Evolutionary conservation across 2,888 invertebrate genomes (phyloP), one percentile per base, ranked within the genome.

Genomic region (Scaptomyza flava): DNA sequence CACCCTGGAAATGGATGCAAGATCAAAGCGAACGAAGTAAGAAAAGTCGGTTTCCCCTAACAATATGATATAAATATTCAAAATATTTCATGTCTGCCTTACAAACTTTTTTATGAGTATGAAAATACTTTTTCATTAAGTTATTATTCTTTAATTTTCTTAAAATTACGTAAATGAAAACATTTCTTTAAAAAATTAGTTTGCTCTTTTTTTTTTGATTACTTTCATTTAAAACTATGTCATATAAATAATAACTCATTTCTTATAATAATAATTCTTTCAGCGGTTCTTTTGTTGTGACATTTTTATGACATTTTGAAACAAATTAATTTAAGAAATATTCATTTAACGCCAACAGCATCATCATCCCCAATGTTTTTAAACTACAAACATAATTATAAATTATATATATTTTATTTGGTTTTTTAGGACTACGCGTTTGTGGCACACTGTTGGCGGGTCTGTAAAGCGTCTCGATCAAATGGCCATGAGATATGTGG

Each of bases 261-360:
- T 70, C 54, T 17, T 17, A 9, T 61, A 58, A 23, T 47, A 23
- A 60, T 70, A 48, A 53, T 66, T 56, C 43, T 50, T 17, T 33
- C 42, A 57, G 59, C 60, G 33, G 20, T 58, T 51, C 48, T 62
- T 66, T 61, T 46, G 33, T 11, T 38, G 7, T 78, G 76, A 70
- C 70, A 77, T 46, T 70, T 77, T 77, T 64, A 77, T 74, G 79
- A 51, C 74, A 64, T 78, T 78, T 78, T 63, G 34, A 27, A 79
- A 78, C 62, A 70, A 66, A 77, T 77, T 76, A 74, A 66, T 72
- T 72, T 72, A 41, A 47, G 50, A 76, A 70, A 76, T 17, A 41
- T 65, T 57, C 43, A 50, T 57, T 42, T 64, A 8, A 8, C 50
- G 41, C 11, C 6, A 6, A 6, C 6, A 6, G 27, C 27, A 27